Conservation (phyloP, 2,797 vertebrate genomes). For the Anguilla anguilla region DNA sequence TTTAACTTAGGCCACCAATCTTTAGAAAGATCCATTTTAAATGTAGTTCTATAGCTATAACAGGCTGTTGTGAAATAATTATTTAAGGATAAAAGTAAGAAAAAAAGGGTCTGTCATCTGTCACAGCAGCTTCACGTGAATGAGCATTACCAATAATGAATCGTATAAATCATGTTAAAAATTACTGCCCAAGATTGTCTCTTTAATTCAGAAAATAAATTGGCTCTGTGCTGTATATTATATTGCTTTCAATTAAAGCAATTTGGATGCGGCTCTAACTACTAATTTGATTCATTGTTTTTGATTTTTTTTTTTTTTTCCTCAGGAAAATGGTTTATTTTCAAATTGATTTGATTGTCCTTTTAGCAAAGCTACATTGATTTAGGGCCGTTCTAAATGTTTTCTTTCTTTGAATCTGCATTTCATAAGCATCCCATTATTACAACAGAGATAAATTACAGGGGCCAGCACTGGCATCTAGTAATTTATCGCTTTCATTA, state of each 20-base stretch:
- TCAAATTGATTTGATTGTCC: constrained; percentile 73
- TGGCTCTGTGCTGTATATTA: neutral
- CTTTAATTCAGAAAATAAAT: constrained; percentile 29
- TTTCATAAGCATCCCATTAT: constrained; percentile 87
- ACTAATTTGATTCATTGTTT: constrained; percentile 37
- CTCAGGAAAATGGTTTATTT: constrained; percentile 35
- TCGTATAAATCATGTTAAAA: constrained; percentile 16
- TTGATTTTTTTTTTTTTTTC: neutral
- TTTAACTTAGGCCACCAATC: neutral
- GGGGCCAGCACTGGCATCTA: constrained; percentile 76
- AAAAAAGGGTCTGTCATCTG: neutral
- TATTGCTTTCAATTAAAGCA: constrained; percentile 29
- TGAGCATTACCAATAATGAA: constrained; percentile 25
- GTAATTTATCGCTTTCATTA: constrained; percentile 98
- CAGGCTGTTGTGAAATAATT: neutral
- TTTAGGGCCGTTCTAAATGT: constrained; percentile 58
- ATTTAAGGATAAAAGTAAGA: neutral
- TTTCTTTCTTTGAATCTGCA: constrained; percentile 70
- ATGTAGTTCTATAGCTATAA: neutral
- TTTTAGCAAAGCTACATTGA: constrained; percentile 85
- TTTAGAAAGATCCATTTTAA: neutral
- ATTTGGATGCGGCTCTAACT: constrained; percentile 13
- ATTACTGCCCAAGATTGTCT: constrained; percentile 21
- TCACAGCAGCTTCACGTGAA: constrained; percentile 3
- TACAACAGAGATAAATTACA: constrained; percentile 92